These are phyloP conservation scores for Lepilemur ruficaudatus DNA, from an alignment of 2,797 vertebrate species.

Conservation along the genomic window DNA sequence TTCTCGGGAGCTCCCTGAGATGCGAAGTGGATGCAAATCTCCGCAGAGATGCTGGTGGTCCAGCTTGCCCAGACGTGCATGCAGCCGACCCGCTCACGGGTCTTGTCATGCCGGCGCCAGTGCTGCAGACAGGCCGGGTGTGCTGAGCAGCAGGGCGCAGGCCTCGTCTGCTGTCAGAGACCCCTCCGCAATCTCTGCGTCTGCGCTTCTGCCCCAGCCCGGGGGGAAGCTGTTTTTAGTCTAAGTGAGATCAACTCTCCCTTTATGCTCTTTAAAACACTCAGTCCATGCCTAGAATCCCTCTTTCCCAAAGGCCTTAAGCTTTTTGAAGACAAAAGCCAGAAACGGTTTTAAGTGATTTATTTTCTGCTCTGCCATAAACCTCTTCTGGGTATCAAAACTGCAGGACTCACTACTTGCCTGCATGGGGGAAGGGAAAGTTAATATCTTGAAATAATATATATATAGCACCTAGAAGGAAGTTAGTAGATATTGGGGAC, in stretches of 20 bases:
- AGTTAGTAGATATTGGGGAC: neutral
- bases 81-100: neutral
- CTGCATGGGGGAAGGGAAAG: neutral
- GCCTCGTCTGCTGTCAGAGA: neutral
- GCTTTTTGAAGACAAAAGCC: neutral
- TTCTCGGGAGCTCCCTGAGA: neutral
- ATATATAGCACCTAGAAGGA: neutral
- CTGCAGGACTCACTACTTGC: neutral
- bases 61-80: neutral
- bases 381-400: neutral
- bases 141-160: neutral
- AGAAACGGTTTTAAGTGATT: neutral
- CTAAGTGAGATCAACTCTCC: neutral
- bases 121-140: neutral
- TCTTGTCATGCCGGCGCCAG: too few species aligned
- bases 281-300: neutral
- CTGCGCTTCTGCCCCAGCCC: neutral
- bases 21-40: neutral
- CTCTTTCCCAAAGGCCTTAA: neutral
- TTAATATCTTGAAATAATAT: neutral
- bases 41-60: neutral
- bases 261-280: neutral
- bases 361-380: neutral
- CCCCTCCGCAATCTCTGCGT: neutral
- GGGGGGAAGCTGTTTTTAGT: neutral